phyloP scores from a whole-genome alignment of 2,888 invertebrate species.

The Pharmacophagus antenor region DNA sequence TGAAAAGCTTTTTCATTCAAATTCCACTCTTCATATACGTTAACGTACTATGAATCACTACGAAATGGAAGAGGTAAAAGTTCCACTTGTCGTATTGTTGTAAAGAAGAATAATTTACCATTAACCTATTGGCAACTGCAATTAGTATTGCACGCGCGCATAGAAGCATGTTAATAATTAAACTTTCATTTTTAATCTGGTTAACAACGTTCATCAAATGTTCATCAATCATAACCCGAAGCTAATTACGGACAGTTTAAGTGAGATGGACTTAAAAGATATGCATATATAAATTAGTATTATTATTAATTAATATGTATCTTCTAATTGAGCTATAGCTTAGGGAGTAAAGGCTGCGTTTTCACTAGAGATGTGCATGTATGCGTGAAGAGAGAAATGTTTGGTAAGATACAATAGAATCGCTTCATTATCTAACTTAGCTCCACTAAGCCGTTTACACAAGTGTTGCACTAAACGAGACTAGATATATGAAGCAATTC shows the following conservation, averaged over 20 bases:
- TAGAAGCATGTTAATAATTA: background rate
- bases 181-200: constrained; percentile 15
- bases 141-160: background rate
- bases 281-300: background rate
- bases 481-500: no score
- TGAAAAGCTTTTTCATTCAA: no score
- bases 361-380: no score
- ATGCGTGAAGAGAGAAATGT: no score
- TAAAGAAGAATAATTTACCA: background rate
- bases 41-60: no score
- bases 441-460: no score
- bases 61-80: no score
- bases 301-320: background rate
- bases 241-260: constrained; percentile 3
- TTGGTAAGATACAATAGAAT: no score
- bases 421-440: no score
- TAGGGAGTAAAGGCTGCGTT: background rate
- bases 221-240: constrained; percentile 2
- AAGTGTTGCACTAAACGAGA: no score
- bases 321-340: background rate
- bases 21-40: no score
- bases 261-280: background rate
- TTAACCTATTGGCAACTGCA: background rate
- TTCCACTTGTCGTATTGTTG: background rate
- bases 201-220: constrained; percentile 2